Evolutionary conservation across 2,113 vertebrate genomes (phyloP), one percentile per base, ranked within the genome.

Genomic region (Pollimyrus isidori): DNA sequence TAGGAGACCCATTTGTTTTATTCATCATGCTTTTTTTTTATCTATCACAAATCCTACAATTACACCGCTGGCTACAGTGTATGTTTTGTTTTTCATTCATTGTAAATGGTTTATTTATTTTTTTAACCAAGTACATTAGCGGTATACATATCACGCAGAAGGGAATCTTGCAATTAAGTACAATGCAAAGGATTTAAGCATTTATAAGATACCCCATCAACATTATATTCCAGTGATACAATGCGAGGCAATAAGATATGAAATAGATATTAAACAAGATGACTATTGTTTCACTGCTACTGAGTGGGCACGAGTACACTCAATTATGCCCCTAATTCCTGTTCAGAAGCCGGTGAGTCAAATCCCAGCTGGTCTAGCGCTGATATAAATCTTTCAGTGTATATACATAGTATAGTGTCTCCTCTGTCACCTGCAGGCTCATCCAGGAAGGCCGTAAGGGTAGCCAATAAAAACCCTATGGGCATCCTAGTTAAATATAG

Each of bases 1-100:
- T 90, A 90, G 90, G 90, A 89, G 87, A 90, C 89, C 84, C 89
- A 90, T 88, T 92, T 88, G 84, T 90, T 62, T 90, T 90, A 88
- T 76, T 89, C 86, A 88, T 88, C 73, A 87, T 26, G 82, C 88
- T 87, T 88, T 92, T n/a, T 92, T 90, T 92, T 90, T 80, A 89
- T 89, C 45, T 45, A 84, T 90, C 90, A 85, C 21, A 87, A 35
- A 87, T 85, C 89, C 87, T 65, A 53, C 89, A 89, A 91, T 93
- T 88, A 90, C 45, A 91, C 88, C 88, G 49, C 58, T 87, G 58
- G 88, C 52, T 89, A 23, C 69, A 89, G 90, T 93, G 91, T 88
- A n/a, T 65, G 45, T 90, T 89, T 87, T 69, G 2, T 69, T 65
- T 65, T 30, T 26, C 56, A 62, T 52, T 86, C 53, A 49, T 87